These are phyloP conservation scores for Hemitrygon akajei DNA, from an alignment of 2,797 vertebrate species.

Conservation along the genomic window DNA sequence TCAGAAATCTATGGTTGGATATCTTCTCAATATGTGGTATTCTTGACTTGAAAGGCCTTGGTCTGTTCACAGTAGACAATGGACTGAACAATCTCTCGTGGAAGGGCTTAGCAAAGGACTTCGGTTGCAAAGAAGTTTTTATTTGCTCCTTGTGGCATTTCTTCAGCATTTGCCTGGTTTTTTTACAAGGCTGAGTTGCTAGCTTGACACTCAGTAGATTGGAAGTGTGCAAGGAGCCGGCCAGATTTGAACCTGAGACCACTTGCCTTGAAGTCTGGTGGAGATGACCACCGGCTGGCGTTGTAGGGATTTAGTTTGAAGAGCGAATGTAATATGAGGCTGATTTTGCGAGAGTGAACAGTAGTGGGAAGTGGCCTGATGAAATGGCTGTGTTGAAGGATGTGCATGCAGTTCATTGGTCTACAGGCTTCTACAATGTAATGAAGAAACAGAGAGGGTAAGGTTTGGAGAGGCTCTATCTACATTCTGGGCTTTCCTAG, in stretches of 20 bases:
- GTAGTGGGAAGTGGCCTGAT: no score
- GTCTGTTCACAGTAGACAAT: neutral
- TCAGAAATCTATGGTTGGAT: no score
- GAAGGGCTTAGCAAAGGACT: neutral
- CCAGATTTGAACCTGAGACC: no score
- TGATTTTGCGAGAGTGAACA: neutral
- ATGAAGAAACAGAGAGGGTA: neutral
- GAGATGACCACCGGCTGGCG: no score
- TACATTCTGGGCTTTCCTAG: neutral
- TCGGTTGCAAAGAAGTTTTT: no score
- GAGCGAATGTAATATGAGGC: neutral
- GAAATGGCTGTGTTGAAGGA: neutral
- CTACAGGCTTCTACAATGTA: neutral
- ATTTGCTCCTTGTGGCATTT: no score
- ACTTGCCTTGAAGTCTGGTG: no score
- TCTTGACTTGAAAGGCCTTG: neutral
- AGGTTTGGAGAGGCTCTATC: neutral
- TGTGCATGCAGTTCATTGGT: neutral
- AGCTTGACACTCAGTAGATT: no score
- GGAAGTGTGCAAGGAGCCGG: no score
- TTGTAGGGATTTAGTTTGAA: neutral
- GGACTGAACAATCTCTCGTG: neutral
- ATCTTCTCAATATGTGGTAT: neutral
- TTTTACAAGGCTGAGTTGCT: no score
- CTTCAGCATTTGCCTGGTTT: no score